A percentile compares a stretch with the other conserved stretches of the same genome.
Evolutionary conservation across 2,797 vertebrate genomes (phyloP).

Genomic region (Spinibarbus caldwelli): DNA sequence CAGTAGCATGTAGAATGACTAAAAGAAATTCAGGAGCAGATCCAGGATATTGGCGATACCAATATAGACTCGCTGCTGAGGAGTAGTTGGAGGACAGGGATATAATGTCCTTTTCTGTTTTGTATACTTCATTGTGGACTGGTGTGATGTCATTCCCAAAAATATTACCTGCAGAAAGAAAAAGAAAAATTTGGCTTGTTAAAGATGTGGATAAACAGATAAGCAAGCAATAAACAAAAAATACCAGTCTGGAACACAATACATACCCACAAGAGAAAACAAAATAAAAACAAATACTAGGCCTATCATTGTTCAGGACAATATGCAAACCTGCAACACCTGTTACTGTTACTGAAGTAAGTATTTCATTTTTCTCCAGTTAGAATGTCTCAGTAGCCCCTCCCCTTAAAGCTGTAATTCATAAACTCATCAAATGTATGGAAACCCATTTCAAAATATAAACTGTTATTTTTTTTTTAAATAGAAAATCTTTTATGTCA

Average conservation of each 20-base stretch:
- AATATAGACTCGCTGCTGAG: background rate
- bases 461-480: background rate
- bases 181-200: background rate
- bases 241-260: background rate
- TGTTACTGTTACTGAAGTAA: background rate
- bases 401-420: background rate
- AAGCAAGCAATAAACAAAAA: background rate
- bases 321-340: background rate
- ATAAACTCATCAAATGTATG: background rate
- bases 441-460: background rate
- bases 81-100: constrained; percentile 9
- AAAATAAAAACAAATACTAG: background rate
- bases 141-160: background rate
- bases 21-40: constrained; percentile 19
- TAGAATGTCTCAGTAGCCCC: background rate
- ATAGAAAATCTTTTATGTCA: background rate
- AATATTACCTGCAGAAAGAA: background rate
- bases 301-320: background rate
- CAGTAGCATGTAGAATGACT: background rate
- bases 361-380: background rate
- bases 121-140: background rate
- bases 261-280: background rate
- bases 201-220: background rate
- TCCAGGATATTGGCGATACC: constrained; percentile 23
- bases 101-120: background rate